Evolutionary conservation across 2,113 vertebrate genomes (phyloP).

Genomic region (Chelonoidis abingdonii): DNA sequence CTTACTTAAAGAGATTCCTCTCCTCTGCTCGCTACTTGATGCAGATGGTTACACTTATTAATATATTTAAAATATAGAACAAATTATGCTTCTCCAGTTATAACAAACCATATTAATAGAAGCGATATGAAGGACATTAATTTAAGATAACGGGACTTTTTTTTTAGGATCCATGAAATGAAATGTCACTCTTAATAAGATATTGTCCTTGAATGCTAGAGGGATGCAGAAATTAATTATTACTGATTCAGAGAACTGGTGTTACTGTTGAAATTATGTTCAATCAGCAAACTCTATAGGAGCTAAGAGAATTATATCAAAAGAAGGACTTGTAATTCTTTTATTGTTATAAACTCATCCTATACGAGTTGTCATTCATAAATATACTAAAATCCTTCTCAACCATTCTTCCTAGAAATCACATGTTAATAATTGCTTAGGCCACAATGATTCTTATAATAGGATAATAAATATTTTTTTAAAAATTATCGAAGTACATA

Average conservation of each 20-base stretch:
- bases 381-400: neutral
- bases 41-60: neutral
- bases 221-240: neutral
- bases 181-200: neutral
- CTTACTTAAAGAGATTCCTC: neutral
- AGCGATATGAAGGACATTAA: neutral
- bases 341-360: neutral
- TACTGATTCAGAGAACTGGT: neutral
- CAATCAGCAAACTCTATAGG: neutral
- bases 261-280: neutral
- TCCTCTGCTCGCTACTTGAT: fast-evolving
- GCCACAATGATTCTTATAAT: neutral
- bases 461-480: neutral
- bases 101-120: neutral
- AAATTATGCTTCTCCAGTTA: neutral
- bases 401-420: neutral
- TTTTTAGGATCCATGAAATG: neutral
- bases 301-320: neutral
- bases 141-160: neutral
- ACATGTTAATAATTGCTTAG: neutral
- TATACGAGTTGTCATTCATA: neutral
- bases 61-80: neutral
- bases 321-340: neutral
- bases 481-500: neutral
- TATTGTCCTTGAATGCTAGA: neutral